Percentiles rank a stretch among this genome's conserved stretches.
These are phyloP conservation scores for Calycopis cecrops DNA, from an alignment of 1,140 invertebrate genomes.

Conservation along the genomic window DNA sequence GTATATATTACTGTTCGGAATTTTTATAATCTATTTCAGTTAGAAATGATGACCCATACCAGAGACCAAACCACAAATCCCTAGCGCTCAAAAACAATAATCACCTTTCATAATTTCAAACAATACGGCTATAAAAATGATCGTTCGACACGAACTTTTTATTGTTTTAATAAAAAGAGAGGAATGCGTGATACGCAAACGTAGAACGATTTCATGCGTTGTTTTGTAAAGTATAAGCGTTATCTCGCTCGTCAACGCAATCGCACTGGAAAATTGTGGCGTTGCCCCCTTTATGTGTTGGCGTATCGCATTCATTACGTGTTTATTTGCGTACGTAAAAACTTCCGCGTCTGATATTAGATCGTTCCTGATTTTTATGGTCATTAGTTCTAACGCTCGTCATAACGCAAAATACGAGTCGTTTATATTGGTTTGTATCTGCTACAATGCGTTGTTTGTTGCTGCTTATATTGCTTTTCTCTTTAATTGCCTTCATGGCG, in stretches of 20 bases:
- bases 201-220: background rate
- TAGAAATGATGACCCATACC: too few species aligned
- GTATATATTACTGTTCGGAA: too few species aligned
- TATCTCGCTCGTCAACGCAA: slow-evolving; percentile 2
- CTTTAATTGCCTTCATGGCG: too few species aligned
- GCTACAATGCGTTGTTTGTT: too few species aligned
- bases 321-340: slow-evolving; percentile 5
- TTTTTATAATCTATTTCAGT: too few species aligned
- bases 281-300: slow-evolving; percentile 2
- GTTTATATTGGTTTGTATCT: too few species aligned
- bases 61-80: too few species aligned
- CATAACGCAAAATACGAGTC: too few species aligned
- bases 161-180: slow-evolving; percentile 11
- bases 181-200: background rate
- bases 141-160: background rate
- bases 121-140: background rate
- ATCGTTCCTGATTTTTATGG: too few species aligned
- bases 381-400: too few species aligned
- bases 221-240: background rate
- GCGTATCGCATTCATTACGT: background rate
- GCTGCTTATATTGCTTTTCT: too few species aligned
- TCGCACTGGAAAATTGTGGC: background rate
- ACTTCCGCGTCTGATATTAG: background rate
- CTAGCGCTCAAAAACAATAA: too few species aligned
- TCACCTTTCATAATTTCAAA: background rate